Conservation (phyloP, 2,113 vertebrate genomes). For the Pseudolaguvia tuberculata region DNA sequence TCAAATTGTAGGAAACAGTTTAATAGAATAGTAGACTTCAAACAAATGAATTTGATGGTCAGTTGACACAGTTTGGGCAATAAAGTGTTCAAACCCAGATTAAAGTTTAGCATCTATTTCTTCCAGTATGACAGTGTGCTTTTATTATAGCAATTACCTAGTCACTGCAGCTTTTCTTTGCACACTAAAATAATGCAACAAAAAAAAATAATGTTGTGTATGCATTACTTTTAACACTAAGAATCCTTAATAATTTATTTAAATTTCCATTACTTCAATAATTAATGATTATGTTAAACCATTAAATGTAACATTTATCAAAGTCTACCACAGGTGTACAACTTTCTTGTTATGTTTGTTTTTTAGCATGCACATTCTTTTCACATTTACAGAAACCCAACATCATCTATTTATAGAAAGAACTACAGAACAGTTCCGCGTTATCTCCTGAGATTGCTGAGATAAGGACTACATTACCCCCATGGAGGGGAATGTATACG, state of each 20-base stretch:
- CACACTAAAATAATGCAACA: too few species aligned
- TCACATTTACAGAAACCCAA: constrained; percentile 8
- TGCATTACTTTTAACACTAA: neutral
- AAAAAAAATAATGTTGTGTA: too few species aligned
- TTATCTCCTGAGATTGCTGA: neutral
- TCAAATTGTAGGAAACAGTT: too few species aligned
- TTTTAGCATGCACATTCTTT: neutral
- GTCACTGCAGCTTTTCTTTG: constrained; percentile 18
- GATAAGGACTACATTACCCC: constrained; percentile 20
- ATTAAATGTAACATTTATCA: neutral
- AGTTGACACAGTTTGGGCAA: too few species aligned
- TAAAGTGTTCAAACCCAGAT: too few species aligned
- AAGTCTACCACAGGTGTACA: neutral
- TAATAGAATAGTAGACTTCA: too few species aligned
- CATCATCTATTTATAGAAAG: constrained; percentile 33
- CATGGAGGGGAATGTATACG: constrained; percentile 55
- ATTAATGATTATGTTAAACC: neutral
- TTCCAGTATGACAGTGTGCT: constrained; percentile 18
- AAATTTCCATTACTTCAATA: neutral
- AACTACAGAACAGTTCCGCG: constrained; percentile 19
- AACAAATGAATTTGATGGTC: too few species aligned
- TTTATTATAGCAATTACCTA: constrained; percentile 39
- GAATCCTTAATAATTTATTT: neutral
- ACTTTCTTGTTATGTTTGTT: neutral
- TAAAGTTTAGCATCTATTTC: constrained; percentile 7